phyloP scores from a whole-genome alignment of 2,113 vertebrate species.

The Tautogolabrus adspersus region DNA sequence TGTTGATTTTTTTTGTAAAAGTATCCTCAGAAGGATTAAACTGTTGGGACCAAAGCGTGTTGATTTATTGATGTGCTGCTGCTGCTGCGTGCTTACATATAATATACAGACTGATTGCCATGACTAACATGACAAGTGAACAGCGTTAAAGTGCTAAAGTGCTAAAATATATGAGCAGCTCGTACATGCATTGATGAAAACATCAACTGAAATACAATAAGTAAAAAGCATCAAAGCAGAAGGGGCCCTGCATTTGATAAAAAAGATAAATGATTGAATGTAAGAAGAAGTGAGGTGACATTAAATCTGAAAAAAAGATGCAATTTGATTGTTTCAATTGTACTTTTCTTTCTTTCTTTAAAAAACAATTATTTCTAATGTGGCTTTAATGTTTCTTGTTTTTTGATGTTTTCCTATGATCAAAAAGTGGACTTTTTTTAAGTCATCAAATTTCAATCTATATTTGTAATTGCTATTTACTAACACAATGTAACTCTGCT shows the following conservation, averaged over 20 bases:
- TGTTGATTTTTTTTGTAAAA: neutral
- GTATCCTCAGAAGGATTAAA: neutral
- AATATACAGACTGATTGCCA: neutral
- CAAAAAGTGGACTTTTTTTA: constrained; percentile 11
- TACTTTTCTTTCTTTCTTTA: neutral
- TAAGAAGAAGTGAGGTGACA: neutral
- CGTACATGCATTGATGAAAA: too few relatives aligned
- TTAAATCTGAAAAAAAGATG: neutral
- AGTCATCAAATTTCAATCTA: neutral
- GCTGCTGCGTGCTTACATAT: neutral
- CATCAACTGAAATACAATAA: neutral
- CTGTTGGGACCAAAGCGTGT: constrained; percentile 1
- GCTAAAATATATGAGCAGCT: too few relatives aligned
- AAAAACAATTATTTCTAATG: too few relatives aligned
- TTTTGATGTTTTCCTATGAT: neutral
- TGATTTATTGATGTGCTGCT: constrained; percentile 11
- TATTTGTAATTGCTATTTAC: constrained; percentile 13
- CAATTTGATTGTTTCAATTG: neutral
- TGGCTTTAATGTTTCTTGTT: neutral
- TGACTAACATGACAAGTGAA: too few relatives aligned
- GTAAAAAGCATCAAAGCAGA: neutral
- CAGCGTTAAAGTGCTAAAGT: too few relatives aligned
- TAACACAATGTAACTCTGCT: neutral
- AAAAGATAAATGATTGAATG: neutral
- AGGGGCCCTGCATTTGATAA: neutral